These are phyloP conservation scores for Acipenser transmontanus DNA, from an alignment of 2,797 vertebrate genomes.

Conservation along the genomic window DNA sequence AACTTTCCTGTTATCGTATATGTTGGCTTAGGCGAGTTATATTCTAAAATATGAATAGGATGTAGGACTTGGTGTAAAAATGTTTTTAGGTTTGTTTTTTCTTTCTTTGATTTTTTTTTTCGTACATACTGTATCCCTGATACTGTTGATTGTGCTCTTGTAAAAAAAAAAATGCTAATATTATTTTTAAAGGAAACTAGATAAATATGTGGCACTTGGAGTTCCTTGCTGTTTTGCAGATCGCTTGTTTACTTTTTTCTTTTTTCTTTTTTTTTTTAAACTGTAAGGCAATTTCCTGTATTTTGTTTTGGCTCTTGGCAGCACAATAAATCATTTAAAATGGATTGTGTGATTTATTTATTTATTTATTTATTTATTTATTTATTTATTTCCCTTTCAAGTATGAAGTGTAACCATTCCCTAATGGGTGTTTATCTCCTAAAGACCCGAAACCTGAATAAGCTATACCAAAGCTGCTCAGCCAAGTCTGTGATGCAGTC, in stretches of 20 bases:
- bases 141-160: constrained; percentile 35
- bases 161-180: constrained; percentile 32
- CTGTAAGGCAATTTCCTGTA: constrained; percentile 62
- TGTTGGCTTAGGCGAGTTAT: constrained; percentile 65
- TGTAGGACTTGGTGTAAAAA: constrained; percentile 68
- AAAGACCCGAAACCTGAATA: no score
- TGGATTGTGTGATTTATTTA: constrained; percentile 13
- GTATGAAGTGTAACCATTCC: no score
- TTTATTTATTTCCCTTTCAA: no score
- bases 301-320: constrained; percentile 65
- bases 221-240: constrained; percentile 65
- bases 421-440: no score
- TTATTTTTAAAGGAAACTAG: constrained; percentile 74
- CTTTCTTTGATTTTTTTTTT: constrained; percentile 44
- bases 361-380: no score
- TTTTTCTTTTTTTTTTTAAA: constrained; percentile 34
- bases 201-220: constrained; percentile 73
- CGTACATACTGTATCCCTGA: constrained; percentile 78
- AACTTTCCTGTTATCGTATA: constrained; percentile 44
- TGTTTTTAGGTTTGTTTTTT: constrained; percentile 43
- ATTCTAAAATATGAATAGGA: constrained; percentile 67
- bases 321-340: constrained; percentile 71
- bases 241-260: constrained; percentile 69
- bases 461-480: no score
- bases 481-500: no score